Conservation (phyloP, 1,140 invertebrate species). For the Drosophila parvula region DNA sequence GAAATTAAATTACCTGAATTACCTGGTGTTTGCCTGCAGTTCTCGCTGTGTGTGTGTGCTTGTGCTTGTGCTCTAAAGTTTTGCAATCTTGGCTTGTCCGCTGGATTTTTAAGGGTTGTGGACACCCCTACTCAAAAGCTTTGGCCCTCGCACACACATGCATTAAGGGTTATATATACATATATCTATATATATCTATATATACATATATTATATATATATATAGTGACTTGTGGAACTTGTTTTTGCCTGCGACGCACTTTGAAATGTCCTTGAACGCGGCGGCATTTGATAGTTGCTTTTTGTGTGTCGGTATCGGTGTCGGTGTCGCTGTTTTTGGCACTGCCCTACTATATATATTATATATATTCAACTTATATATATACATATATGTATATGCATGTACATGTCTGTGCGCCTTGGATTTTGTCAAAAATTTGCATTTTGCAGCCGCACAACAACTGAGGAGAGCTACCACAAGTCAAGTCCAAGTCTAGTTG, state of each 20-base stretch:
- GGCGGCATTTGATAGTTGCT: constrained; percentile 36
- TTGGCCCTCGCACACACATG: constrained; percentile 12
- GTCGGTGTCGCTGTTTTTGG: constrained; percentile 20
- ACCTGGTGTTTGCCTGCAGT: constrained; percentile 10
- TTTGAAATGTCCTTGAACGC: constrained; percentile 54
- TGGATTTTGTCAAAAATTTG: constrained; percentile 28
- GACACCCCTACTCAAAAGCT: constrained; percentile 29
- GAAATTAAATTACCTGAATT: constrained; percentile 16
- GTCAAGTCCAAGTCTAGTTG: constrained; percentile 31
- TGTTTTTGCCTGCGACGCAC: constrained; percentile 57
- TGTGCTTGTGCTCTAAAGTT: constrained; percentile 17
- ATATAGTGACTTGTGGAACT: constrained; percentile 29
- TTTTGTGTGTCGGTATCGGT: constrained; percentile 8
- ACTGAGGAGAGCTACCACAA: constrained; percentile 20
- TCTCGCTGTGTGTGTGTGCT: not conserved
- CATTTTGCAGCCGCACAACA: constrained; percentile 38
- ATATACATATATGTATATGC: not conserved
- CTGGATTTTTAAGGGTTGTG: constrained; percentile 60
- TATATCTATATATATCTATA: not conserved
- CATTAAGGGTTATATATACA: constrained; percentile 17
- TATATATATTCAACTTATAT: not conserved
- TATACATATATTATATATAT: not conserved
- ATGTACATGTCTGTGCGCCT: not conserved
- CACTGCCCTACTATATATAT: constrained; percentile 23
- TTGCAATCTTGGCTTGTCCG: constrained; percentile 55